Evolutionary conservation across 2,113 vertebrate species (phyloP).

Genomic region (Octodon degus): DNA sequence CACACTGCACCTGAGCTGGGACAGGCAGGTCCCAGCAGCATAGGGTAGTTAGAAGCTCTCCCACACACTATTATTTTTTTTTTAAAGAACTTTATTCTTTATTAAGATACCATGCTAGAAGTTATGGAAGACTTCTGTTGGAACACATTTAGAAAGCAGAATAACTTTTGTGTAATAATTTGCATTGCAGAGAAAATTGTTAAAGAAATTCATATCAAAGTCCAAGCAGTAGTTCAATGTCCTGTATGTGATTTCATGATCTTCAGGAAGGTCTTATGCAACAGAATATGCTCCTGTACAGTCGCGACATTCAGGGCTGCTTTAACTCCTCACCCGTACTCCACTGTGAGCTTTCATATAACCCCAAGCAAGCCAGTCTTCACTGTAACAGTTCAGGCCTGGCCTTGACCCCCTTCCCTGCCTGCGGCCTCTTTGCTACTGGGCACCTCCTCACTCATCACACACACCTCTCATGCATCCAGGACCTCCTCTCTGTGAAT

Average conservation of each 20-base stretch:
- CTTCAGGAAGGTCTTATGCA: constrained; percentile 93
- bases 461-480: constrained; percentile 93
- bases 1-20: too few species aligned
- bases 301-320: constrained; percentile 92
- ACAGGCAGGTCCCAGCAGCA: too few species aligned
- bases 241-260: constrained; percentile 92
- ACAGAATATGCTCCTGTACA: constrained; percentile 97
- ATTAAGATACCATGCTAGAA: constrained; percentile 91
- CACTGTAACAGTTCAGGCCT: too few species aligned
- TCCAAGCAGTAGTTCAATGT: constrained; percentile 93
- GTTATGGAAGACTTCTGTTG: constrained; percentile 89
- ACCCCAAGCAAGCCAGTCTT: too few species aligned
- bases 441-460: constrained; percentile 95
- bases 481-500: constrained; percentile 95
- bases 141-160: constrained; percentile 91
- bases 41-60: too few species aligned
- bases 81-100: constrained; percentile 88
- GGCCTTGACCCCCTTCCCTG: too few species aligned
- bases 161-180: constrained; percentile 93
- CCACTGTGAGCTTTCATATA: constrained; percentile 90
- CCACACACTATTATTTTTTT: constrained; percentile 63
- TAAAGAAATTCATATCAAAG: constrained; percentile 93
- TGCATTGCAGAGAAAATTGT: constrained; percentile 93
- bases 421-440: constrained; percentile 97
- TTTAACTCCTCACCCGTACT: constrained; percentile 97